A percentile compares a stretch with the other conserved stretches of the same genome.
These are phyloP conservation scores for Timema podura DNA, from an alignment of 2,888 invertebrate genomes.

Conservation along the genomic window DNA sequence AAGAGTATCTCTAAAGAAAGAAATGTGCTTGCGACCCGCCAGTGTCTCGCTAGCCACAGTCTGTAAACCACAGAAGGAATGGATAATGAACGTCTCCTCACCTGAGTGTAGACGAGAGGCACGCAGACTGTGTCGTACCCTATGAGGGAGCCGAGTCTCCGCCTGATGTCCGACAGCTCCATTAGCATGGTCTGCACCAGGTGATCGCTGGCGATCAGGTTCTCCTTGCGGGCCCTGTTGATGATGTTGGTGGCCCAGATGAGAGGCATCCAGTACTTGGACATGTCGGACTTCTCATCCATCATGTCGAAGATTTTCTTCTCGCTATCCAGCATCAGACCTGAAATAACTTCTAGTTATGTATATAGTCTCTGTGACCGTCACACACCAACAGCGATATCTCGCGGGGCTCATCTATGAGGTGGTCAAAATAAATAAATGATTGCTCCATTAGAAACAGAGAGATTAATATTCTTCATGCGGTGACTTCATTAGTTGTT, in stretches of 20 bases:
- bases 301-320: constrained; percentile 86
- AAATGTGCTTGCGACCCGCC: too few relatives aligned
- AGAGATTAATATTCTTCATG: too few relatives aligned
- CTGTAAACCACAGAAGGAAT: not conserved
- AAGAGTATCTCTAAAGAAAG: too few relatives aligned
- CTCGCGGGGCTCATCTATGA: too few relatives aligned
- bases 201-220: constrained; percentile 81
- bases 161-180: constrained; percentile 83
- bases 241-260: constrained; percentile 93
- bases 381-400: too few relatives aligned
- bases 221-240: constrained; percentile 80
- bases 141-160: constrained; percentile 77
- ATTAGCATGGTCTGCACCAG: constrained; percentile 87
- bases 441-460: too few relatives aligned
- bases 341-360: too few relatives aligned
- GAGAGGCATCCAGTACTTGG: constrained; percentile 89
- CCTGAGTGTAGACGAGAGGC: constrained; percentile 89
- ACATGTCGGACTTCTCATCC: constrained; percentile 83
- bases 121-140: constrained; percentile 91
- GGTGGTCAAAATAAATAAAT: too few relatives aligned
- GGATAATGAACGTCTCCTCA: constrained; percentile 45
- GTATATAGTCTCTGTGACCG: too few relatives aligned
- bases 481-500: too few relatives aligned
- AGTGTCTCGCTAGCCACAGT: too few relatives aligned
- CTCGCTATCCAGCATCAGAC: constrained; percentile 87